Conservation (phyloP, 2,888 invertebrate genomes). For the Thyatira batis region DNA sequence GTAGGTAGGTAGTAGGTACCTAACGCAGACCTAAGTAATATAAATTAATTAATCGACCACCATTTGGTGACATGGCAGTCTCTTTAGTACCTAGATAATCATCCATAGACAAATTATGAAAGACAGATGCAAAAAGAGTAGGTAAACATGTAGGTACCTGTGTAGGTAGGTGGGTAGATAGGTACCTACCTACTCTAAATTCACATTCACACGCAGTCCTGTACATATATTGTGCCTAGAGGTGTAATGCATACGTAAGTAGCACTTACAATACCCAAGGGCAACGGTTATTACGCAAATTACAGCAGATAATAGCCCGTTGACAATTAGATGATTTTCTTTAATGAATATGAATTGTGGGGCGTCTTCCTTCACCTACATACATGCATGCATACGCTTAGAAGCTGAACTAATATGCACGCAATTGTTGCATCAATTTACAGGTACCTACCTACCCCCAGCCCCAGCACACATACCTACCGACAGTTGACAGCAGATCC, state of each 20-base stretch:
- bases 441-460: no score
- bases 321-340: conserved; percentile 65
- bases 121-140: not conserved
- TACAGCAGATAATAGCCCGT: conserved; percentile 56
- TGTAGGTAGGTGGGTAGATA: conserved; percentile 1
- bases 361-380: conserved; percentile 44
- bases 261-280: conserved; percentile 48
- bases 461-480: no score
- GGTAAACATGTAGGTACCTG: not conserved
- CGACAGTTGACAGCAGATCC: not conserved
- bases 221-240: not conserved
- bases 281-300: conserved; percentile 66
- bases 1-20: no score
- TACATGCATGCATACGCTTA: conserved; percentile 21
- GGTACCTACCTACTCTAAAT: not conserved
- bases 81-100: not conserved
- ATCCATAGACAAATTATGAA: not conserved
- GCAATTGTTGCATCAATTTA: not conserved
- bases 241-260: conserved; percentile 22
- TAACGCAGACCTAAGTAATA: no score
- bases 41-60: no score
- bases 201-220: not conserved
- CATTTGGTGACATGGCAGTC: no score
- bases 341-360: conserved; percentile 54
- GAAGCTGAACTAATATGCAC: conserved; percentile 5